Conservation (phyloP, 2,888 invertebrate species). For the Syrista parreyssii region DNA sequence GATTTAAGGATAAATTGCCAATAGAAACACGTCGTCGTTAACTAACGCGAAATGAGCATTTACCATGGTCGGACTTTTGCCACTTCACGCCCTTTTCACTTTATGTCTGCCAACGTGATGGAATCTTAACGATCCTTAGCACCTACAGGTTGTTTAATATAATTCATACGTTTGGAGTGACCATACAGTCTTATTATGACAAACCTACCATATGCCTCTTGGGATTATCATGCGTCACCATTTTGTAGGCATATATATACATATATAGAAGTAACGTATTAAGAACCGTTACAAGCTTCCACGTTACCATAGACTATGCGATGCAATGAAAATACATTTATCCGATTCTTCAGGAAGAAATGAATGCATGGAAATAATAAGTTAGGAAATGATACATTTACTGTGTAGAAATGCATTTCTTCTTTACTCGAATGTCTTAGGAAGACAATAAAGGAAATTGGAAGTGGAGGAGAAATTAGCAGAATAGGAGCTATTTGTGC, state of each 20-base stretch:
- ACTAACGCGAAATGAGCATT: background rate
- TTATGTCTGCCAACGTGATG: background rate
- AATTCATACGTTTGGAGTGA: background rate
- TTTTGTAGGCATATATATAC: background rate
- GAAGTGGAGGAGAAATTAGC: background rate
- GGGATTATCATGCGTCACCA: background rate
- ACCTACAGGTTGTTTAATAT: background rate
- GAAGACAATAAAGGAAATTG: no score
- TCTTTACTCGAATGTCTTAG: background rate
- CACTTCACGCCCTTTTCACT: background rate
- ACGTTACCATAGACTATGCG: background rate
- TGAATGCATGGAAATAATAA: background rate
- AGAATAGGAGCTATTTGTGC: background rate
- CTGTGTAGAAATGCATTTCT: background rate
- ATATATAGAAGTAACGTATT: background rate
- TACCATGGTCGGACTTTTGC: background rate
- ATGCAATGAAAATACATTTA: background rate
- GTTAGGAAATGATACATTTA: background rate
- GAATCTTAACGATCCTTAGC: background rate
- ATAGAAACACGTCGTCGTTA: background rate
- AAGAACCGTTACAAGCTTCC: background rate
- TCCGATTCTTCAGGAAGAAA: background rate
- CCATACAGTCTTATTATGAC: background rate
- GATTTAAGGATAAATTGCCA: background rate
- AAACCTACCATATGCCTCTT: background rate